These are phyloP conservation scores for Rhinatrema bivittatum DNA, from an alignment of 2,797 vertebrate species.

Conservation along the genomic window DNA sequence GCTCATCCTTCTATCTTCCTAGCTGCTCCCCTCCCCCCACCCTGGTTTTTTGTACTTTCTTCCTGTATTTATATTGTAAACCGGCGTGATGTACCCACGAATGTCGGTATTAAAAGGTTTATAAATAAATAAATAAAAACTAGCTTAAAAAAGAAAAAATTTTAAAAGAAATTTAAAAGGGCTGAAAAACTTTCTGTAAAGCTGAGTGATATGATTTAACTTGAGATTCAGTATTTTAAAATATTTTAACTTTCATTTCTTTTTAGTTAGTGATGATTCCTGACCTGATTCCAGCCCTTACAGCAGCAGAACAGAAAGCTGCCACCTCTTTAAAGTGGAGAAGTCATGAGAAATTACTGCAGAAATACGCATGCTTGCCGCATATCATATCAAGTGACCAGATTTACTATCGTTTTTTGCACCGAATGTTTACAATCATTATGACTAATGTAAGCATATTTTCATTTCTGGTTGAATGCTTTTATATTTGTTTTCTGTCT, in stretches of 20 bases:
- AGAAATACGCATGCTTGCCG: conserved; percentile 81
- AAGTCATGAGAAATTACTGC: conserved; percentile 82
- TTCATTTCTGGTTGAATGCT: neutral
- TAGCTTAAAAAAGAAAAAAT: too few relatives aligned
- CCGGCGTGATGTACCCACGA: too few relatives aligned
- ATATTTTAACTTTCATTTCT: neutral
- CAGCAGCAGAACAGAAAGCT: conserved; percentile 81
- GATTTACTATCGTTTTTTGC: conserved; percentile 86
- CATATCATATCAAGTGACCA: conserved; percentile 82
- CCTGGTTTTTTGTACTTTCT: too few relatives aligned
- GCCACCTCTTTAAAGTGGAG: conserved; percentile 87
- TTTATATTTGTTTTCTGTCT: neutral
- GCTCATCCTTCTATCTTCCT: too few relatives aligned
- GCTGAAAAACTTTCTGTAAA: neutral
- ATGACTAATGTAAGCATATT: conserved; percentile 76
- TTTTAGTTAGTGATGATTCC: conserved; percentile 64
- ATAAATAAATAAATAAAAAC: too few relatives aligned
- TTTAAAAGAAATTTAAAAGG: neutral
- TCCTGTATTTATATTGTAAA: too few relatives aligned
- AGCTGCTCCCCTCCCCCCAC: too few relatives aligned
- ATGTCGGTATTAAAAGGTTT: too few relatives aligned
- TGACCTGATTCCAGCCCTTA: conserved; percentile 78
- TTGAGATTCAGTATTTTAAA: neutral
- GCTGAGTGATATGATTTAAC: neutral
- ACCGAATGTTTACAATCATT: conserved; percentile 83